Percentiles rank a stretch among this genome's conserved stretches.
Evolutionary conservation across 2,797 vertebrate species (phyloP).

Genomic region (Columba guinea): DNA sequence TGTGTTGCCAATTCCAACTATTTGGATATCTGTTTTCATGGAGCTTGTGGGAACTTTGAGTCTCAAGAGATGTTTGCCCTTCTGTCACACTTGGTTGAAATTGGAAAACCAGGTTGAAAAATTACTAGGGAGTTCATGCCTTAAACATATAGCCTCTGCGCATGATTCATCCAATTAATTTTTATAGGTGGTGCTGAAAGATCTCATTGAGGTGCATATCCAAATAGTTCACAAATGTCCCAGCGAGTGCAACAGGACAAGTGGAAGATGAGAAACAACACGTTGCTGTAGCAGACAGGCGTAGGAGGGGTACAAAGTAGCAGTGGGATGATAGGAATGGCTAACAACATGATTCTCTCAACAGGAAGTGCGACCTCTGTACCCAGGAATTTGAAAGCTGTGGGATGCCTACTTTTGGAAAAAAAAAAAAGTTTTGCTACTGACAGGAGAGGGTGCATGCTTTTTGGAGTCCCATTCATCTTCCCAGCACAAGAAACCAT

Average conservation of each 20-base stretch:
- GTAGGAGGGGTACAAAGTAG: background rate
- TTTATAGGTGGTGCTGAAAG: slow-evolving; percentile 48
- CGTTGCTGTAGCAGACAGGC: background rate
- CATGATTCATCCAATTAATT: slow-evolving; percentile 48
- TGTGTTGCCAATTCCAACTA: background rate
- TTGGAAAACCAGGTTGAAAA: slow-evolving; percentile 33
- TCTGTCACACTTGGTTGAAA: background rate
- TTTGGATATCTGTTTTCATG: background rate
- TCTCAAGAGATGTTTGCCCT: background rate
- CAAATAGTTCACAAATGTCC: slow-evolving; percentile 20
- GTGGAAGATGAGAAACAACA: slow-evolving; percentile 54
- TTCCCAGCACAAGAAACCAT: background rate
- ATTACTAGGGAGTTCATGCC: background rate
- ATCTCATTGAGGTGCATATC: background rate
- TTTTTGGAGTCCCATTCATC: slow-evolving; percentile 16
- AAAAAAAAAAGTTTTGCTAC: background rate
- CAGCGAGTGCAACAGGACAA: background rate
- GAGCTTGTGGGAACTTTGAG: background rate
- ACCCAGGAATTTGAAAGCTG: slow-evolving; percentile 32
- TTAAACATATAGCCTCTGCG: background rate
- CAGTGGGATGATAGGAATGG: background rate
- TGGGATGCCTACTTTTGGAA: background rate
- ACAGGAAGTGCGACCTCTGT: background rate
- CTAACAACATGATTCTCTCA: background rate
- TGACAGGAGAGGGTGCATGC: background rate